These are phyloP conservation scores for Chaenocephalus aceratus DNA, from an alignment of 2,113 vertebrate genomes.

Conservation along the genomic window DNA sequence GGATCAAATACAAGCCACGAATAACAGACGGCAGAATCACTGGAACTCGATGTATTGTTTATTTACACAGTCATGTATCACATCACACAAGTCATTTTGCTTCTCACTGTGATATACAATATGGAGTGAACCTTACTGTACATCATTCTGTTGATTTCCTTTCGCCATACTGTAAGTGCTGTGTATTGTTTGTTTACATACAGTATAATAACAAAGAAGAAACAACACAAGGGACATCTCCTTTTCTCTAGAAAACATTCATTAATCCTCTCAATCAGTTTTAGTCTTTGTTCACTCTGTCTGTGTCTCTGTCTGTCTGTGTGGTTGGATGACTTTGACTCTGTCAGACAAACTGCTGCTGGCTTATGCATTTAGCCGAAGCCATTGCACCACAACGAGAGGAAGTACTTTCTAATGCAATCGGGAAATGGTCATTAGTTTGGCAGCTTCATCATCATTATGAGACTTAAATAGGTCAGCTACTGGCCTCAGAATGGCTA, in stretches of 20 bases:
- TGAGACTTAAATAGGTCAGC: constrained; percentile 61
- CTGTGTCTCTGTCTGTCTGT: constrained; percentile 24
- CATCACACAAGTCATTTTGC: constrained; percentile 10
- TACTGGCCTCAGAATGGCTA: constrained; percentile 32
- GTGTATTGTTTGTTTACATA: not conserved
- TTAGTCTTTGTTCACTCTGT: constrained; percentile 7
- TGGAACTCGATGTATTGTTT: constrained; percentile 29
- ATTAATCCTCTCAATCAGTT: not conserved
- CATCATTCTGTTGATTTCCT: not conserved
- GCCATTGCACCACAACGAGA: constrained; percentile 48
- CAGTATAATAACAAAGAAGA: not conserved
- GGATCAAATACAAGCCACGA: constrained; percentile 27
- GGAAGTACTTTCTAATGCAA: constrained; percentile 68
- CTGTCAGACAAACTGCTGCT: constrained; percentile 57
- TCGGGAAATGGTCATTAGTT: constrained; percentile 65
- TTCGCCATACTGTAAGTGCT: not conserved
- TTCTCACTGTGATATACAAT: not conserved
- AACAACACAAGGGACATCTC: not conserved
- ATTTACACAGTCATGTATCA: constrained; percentile 22
- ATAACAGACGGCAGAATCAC: constrained; percentile 5
- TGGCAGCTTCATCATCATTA: constrained; percentile 64
- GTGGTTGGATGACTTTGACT: constrained; percentile 61
- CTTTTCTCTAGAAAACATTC: not conserved
- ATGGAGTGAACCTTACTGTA: not conserved
- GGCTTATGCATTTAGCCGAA: constrained; percentile 44